These are phyloP conservation scores for Trypoxylon attenuatum DNA, from an alignment of 2,888 invertebrate genomes.

Conservation along the genomic window DNA sequence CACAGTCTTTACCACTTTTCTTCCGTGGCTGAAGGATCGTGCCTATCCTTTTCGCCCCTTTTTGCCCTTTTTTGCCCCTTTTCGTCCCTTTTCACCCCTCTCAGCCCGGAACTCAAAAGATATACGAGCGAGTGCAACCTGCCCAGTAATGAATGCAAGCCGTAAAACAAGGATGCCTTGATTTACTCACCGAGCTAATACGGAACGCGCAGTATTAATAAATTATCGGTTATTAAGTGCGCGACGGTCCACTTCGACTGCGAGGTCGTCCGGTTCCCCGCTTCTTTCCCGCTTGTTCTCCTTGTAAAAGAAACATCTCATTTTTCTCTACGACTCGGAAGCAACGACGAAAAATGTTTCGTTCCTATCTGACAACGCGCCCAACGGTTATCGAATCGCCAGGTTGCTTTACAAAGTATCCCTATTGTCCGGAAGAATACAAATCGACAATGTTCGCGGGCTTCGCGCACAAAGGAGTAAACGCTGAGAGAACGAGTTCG, in stretches of 20 bases:
- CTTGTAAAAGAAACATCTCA: background rate
- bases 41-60: slow-evolving; percentile 26
- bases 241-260: slow-evolving; percentile 37
- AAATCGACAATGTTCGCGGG: slow-evolving; percentile 6
- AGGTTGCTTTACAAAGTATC: background rate
- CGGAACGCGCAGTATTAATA: slow-evolving; percentile 68
- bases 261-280: slow-evolving; percentile 12
- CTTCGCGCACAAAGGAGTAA: background rate
- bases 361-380: background rate
- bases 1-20: too few relatives aligned
- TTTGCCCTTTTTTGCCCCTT: slow-evolving; percentile 11
- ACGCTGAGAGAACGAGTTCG: background rate
- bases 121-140: slow-evolving; percentile 72
- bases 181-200: slow-evolving; percentile 71
- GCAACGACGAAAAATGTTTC: background rate
- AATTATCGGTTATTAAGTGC: slow-evolving; percentile 73
- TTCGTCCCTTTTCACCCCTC: slow-evolving; percentile 16
- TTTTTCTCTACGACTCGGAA: background rate
- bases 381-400: background rate
- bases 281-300: slow-evolving; percentile 1
- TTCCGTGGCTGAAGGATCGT: background rate
- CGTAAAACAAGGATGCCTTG: slow-evolving; percentile 72
- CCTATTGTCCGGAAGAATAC: background rate
- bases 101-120: slow-evolving; percentile 58
- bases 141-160: slow-evolving; percentile 72